phyloP scores from a whole-genome alignment of 2,888 invertebrate genomes.

The Drosophila barbarae region DNA sequence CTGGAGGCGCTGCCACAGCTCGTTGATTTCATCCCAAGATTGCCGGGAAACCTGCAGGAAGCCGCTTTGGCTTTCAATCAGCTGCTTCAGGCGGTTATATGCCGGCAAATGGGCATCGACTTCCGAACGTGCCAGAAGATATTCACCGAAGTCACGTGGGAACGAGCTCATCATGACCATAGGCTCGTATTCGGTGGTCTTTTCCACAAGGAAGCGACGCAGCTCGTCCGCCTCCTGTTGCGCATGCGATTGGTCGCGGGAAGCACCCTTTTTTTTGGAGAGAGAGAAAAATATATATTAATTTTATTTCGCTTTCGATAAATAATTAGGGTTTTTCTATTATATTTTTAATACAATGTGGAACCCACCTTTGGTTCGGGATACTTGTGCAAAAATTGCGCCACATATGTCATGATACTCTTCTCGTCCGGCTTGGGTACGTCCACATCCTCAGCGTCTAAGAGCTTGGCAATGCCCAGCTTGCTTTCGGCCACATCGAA shows the following conservation, averaged over 20 bases:
- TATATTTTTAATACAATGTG: neutral
- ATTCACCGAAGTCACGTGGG: conserved; percentile 90
- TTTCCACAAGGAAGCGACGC: conserved; percentile 89
- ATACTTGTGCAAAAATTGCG: conserved; percentile 97
- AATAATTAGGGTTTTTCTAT: too few relatives aligned
- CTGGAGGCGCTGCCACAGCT: conserved; percentile 90
- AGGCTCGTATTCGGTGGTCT: conserved; percentile 88
- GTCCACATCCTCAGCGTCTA: conserved; percentile 98
- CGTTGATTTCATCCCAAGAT: conserved; percentile 91
- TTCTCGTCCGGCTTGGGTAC: conserved; percentile 97
- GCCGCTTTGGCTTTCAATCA: conserved; percentile 88
- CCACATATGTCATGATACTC: conserved; percentile 99
- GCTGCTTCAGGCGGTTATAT: conserved; percentile 88
- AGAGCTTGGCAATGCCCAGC: conserved; percentile 92
- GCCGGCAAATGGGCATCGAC: conserved; percentile 86
- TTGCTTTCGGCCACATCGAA: conserved; percentile 95
- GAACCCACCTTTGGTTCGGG: conserved; percentile 87
- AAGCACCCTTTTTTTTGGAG: conserved; percentile 81
- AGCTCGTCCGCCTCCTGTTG: conserved; percentile 91
- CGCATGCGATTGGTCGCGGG: conserved; percentile 87
- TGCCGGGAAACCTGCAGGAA: conserved; percentile 90
- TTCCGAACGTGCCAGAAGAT: conserved; percentile 88
- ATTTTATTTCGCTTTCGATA: neutral
- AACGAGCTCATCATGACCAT: conserved; percentile 87
- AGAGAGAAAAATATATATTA: neutral